Evolutionary conservation across 2,113 vertebrate genomes (phyloP), one percentile per base, ranked within the genome.

Genomic region (Lanius collurio): DNA sequence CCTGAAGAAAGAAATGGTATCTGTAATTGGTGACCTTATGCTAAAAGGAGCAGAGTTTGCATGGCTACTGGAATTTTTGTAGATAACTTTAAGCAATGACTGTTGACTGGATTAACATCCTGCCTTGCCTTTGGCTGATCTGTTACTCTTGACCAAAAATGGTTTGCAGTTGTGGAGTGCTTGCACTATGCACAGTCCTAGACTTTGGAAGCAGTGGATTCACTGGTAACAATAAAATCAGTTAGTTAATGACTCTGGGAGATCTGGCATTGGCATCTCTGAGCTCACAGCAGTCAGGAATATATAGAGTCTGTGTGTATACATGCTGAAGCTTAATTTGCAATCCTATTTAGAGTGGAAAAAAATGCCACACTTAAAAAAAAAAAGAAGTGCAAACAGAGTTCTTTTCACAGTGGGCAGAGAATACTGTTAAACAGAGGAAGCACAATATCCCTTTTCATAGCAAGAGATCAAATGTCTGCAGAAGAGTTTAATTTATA

Each of bases 391-490:
- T 71, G 93, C 96, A 97, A 97, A 97, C 96, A 97, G 97, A 90
- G 95, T 97, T 96, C 97, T 98, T 98, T 98, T 98, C 96, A 97
- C 94, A 96, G 97, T 93, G 91, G 97, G 97, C 95, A 97, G 96
- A 98, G 97, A 97, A 97, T 96, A 96, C 97, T 65, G 87, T 97
- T 97, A 97, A 97, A 97, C 87, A 95, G 97, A 98, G 96, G 97
- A 97, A 98, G 94, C 97, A 97, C 97, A 98, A 96, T 98, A 97
- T 97, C 95, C 93, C 97, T 97, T 98, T 98, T 98, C 97, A 98
- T 97, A 97, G 97, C 79, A 92, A 96, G 97, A 97, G 97, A 98
- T 98, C 96, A 97, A 97, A 97, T 98, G 97, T 97, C 97, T 97
- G 96, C 96, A 97, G 97, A 98, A 98, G 98, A 97, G 96, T 98